A percentile compares a stretch with the other conserved stretches of the same genome.
Evolutionary conservation across 1,140 invertebrate species (phyloP).

Genomic region (Macrobrachium rosenbergii): DNA sequence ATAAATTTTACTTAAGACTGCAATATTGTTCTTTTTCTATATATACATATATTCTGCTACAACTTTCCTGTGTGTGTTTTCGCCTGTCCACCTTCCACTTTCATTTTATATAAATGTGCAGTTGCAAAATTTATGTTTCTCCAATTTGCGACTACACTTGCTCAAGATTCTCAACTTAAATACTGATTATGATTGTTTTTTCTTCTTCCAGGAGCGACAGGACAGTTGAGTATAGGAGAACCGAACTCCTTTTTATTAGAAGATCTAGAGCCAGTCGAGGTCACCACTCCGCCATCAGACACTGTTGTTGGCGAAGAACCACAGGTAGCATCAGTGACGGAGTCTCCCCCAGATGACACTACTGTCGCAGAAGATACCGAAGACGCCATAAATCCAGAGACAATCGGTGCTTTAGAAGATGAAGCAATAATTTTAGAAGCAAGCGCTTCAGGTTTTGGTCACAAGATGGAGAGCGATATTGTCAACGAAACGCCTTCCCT

Average conservation of each 20-base stretch:
- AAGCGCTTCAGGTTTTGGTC: background rate
- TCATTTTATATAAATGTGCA: too few species aligned
- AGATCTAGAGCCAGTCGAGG: conserved; percentile 23
- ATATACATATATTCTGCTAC: too few species aligned
- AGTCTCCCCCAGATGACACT: conserved; percentile 4
- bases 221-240: conserved; percentile 49
- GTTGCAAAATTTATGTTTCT: too few species aligned
- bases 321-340: background rate
- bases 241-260: conserved; percentile 38
- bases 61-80: too few species aligned
- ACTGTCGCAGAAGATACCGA: conserved; percentile 13
- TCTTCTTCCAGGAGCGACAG: conserved; percentile 32
- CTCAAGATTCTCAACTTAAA: background rate
- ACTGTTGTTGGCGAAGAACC: background rate
- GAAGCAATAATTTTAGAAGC: background rate
- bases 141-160: background rate
- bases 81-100: too few species aligned
- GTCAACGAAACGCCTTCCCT: background rate
- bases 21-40: too few species aligned
- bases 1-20: too few species aligned
- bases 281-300: background rate
- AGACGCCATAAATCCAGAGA: background rate
- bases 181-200: background rate
- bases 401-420: background rate
- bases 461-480: background rate